Base-by-base conservation (phyloP, 2,797 vertebrate genomes). In the Ctenochaetus hawaiiensis region DNA sequence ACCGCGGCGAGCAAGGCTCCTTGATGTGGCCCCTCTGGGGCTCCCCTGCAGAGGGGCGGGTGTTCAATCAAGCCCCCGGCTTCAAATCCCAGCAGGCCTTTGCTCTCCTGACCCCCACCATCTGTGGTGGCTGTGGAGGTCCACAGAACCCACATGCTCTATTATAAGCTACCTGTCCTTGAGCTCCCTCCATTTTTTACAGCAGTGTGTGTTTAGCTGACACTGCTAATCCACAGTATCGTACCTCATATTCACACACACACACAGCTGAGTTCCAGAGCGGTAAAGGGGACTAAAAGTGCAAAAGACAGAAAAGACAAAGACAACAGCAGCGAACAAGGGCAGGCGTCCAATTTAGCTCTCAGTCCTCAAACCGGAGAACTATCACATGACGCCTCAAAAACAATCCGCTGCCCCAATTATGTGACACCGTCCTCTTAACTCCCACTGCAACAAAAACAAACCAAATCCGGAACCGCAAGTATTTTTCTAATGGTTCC, bases 31-130 rank as follows among this genome's bases (percentile, higher is more conserved):
- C 77, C 81, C 81, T 34, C 48, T 62, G 73, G 76, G 69, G 30
- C 67, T 41, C 82, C 87, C 86, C 85, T 82, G 75, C 72, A 65
- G 82, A 53, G 87, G 82, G 77, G 41, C 82, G 56, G 84, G 58
- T 93, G 91, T 92, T 93, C 91, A 93, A 94, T 93, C 93, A 93
- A 90, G 85, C 80, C 87, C 90, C 80, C 64, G 83, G 89, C 89
- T 90, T 89, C 43, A 59, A 65, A 75, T 88, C 92, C 90, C 92
- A 78, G 77, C 77, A 87, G 89, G 90, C 82, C 91, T 3, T 0
- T 23, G 82, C 75, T 65, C 81, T 41, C 45, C 75, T 85, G 90
- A 92, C 85, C 90, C 80, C 41, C 83, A 68, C 88, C 91, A 92
- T 92, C 88, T 93, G 91, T 68, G 77, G 66, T 84, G 77, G 80